phyloP scores from a whole-genome alignment of 2,113 vertebrate species.

The Lagopus muta region DNA sequence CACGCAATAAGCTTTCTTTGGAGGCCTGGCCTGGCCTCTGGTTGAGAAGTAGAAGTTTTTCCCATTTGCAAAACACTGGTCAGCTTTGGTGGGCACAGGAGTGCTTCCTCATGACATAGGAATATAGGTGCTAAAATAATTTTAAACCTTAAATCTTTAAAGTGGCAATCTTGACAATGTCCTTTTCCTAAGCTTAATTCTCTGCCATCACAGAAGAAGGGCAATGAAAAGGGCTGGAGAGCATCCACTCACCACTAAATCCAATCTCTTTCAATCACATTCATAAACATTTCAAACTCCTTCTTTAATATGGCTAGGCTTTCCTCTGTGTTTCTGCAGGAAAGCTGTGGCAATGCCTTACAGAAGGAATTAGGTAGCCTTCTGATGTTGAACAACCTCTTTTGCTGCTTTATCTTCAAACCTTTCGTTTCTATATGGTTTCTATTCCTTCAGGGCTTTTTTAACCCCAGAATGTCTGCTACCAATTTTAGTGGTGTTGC shows the following conservation, averaged over 20 bases:
- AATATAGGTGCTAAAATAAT: neutral
- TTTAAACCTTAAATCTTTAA: neutral
- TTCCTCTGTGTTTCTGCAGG: neutral
- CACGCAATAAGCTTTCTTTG: neutral
- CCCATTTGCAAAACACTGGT: conserved; percentile 1
- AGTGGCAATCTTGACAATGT: neutral
- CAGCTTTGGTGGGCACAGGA: neutral
- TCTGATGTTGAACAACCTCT: neutral
- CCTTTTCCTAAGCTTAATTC: neutral
- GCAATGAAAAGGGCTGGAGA: neutral
- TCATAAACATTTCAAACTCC: neutral
- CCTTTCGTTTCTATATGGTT: neutral
- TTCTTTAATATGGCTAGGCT: neutral
- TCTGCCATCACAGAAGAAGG: neutral
- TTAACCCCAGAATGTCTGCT: neutral
- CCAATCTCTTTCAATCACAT: neutral
- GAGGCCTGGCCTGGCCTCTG: neutral
- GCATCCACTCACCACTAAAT: neutral
- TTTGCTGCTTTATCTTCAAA: neutral
- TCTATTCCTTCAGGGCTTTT: neutral
- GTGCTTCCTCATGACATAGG: neutral
- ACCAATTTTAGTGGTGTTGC: neutral
- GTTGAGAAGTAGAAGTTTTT: conserved; percentile 1
- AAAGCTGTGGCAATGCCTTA: neutral
- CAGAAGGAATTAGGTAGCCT: neutral